Base-by-base conservation (phyloP, 2,888 invertebrate genomes). In the Chirona hameri region DNA sequence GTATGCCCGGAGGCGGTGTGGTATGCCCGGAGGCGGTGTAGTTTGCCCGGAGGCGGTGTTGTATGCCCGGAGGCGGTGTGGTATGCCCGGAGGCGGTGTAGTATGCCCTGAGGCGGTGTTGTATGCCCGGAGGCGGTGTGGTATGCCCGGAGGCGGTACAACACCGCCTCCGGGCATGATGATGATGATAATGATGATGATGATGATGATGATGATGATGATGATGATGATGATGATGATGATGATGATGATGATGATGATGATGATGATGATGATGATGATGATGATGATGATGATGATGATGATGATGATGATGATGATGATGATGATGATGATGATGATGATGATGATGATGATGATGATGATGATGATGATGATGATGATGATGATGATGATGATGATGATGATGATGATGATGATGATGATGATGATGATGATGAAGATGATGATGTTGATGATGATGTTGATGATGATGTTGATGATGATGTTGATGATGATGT, bases 131-230 rank as follows among this genome's bases (percentile, higher is more conserved):
- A n/a, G n/a, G n/a, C n/a, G n/a, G n/a, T n/a, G n/a, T n/a, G n/a
- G n/a, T n/a, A n/a, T n/a, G n/a, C n/a, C n/a, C n/a, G n/a, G n/a
- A n/a, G n/a, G n/a, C n/a, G n/a, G n/a, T n/a, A n/a, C n/a, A n/a
- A n/a, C n/a, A n/a, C n/a, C n/a, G n/a, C n/a, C n/a, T n/a, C n/a
- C n/a, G n/a, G n/a, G n/a, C n/a, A n/a, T n/a, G n/a, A n/a, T n/a
- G n/a, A n/a, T n/a, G n/a, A n/a, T n/a, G n/a, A n/a, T n/a, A n/a
- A 65, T 65, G n/a, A 65, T 65, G 65, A 65, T 65, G n/a, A 65
- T 65, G 65, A 65, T 65, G n/a, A 65, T 65, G 65, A 65, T 65
- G n/a, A 65, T 65, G 65, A 65, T 65, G n/a, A 65, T 65, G 65
- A 65, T 65, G n/a, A 65, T 65, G 65, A 65, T 65, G n/a, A 65